Evolutionary conservation across 2,888 invertebrate genomes (phyloP).

Genomic region (Oligia fasciuncula): DNA sequence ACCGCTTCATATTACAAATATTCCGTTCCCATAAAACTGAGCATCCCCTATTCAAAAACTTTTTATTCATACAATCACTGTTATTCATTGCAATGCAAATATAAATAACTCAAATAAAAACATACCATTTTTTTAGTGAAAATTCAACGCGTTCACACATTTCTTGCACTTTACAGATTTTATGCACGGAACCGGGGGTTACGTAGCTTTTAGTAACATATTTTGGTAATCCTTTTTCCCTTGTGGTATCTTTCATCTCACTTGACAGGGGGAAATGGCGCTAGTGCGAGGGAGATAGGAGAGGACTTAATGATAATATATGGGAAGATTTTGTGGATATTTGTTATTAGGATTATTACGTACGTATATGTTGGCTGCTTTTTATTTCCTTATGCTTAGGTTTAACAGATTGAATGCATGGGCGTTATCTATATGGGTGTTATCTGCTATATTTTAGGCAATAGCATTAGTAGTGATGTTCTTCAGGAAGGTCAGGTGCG

Average conservation of each 20-base stretch:
- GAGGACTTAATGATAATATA: constrained; percentile 47
- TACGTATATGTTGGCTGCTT: constrained; percentile 2
- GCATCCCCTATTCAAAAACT: neutral
- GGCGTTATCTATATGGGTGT: neutral
- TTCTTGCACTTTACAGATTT: constrained; percentile 47
- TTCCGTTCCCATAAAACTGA: neutral
- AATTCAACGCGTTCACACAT: constrained; percentile 17
- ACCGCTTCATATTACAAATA: neutral
- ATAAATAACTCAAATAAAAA: constrained; percentile 27
- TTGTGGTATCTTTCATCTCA: constrained; percentile 43
- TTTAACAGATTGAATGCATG: constrained; percentile 16
- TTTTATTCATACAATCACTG: constrained; percentile 6
- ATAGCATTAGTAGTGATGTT: too few relatives aligned
- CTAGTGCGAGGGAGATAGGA: constrained; percentile 27
- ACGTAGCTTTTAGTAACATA: constrained; percentile 43
- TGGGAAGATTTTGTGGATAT: constrained; percentile 49
- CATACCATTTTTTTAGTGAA: constrained; percentile 13
- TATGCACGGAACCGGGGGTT: constrained; percentile 24
- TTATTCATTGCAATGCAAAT: constrained; percentile 33
- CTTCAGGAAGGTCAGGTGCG: too few relatives aligned
- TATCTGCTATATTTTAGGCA: too few relatives aligned
- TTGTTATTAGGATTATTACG: constrained; percentile 49
- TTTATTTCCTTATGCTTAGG: constrained; percentile 17
- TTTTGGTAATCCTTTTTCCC: constrained; percentile 35
- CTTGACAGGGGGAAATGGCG: constrained; percentile 26